These are phyloP conservation scores for Oncorhynchus keta DNA, from an alignment of 2,113 vertebrate species.

Conservation along the genomic window DNA sequence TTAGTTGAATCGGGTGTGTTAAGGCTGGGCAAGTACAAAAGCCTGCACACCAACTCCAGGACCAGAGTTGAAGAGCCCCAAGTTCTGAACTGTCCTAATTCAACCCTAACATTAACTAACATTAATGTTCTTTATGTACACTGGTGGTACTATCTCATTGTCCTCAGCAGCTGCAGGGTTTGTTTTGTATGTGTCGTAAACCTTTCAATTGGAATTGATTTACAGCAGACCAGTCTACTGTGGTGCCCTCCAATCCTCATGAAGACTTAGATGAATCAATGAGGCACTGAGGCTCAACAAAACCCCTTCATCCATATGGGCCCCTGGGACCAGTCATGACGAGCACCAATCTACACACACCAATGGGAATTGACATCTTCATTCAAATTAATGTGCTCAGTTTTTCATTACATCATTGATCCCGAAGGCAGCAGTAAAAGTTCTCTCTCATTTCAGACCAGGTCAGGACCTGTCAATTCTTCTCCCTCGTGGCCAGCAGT, in stretches of 20 bases:
- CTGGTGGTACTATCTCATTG: background rate
- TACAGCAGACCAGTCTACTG: conserved; percentile 39
- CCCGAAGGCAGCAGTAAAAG: conserved; percentile 44
- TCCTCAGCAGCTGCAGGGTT: conserved; percentile 3
- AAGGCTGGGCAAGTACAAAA: no score
- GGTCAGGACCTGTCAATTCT: conserved; percentile 55
- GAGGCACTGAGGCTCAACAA: conserved; percentile 47
- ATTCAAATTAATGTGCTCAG: conserved; percentile 63
- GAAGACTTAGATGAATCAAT: conserved; percentile 66
- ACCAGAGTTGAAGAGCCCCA: no score
- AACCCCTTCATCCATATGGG: conserved; percentile 34
- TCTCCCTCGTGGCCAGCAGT: conserved; percentile 23
- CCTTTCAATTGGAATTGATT: conserved; percentile 64
- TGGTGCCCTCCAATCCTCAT: conserved; percentile 56
- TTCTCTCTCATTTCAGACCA: conserved; percentile 51
- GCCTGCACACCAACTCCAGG: no score
- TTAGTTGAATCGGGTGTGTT: no score
- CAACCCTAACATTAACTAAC: background rate
- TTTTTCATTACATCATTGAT: conserved; percentile 61
- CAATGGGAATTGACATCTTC: conserved; percentile 67
- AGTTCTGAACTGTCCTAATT: background rate
- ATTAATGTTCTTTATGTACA: background rate
- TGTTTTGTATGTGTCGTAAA: conserved; percentile 29
- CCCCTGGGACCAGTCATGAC: conserved; percentile 60
- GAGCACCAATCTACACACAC: conserved; percentile 54